Conservation (phyloP, 2,113 vertebrate species). For the Siniperca knerii region DNA sequence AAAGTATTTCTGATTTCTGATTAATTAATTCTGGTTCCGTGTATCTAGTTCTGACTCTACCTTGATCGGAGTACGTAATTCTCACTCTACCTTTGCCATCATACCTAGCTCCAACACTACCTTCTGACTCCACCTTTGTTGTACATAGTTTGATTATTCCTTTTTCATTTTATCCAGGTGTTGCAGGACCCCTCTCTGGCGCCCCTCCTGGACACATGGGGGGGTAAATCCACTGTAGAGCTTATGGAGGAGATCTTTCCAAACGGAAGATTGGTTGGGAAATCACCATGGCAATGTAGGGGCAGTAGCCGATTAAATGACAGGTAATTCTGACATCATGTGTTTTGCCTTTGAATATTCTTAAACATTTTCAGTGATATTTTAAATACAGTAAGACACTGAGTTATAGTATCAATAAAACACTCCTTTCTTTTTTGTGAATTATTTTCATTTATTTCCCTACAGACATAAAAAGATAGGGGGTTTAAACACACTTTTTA, state of each 20-base stretch:
- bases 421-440: background rate
- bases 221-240: constrained; percentile 91
- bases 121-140: background rate
- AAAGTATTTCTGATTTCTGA: too few relatives aligned
- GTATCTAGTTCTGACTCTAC: background rate
- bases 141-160: background rate
- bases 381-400: background rate
- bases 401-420: background rate
- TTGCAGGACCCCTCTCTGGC: constrained; percentile 90
- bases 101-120: too few relatives aligned
- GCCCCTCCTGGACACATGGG: constrained; percentile 90
- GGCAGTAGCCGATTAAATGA: constrained; percentile 72
- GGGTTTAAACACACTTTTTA: background rate
- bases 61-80: background rate
- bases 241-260: constrained; percentile 94
- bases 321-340: constrained; percentile 61
- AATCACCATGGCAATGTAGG: constrained; percentile 71
- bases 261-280: constrained; percentile 50
- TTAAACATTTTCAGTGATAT: background rate
- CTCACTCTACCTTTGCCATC: background rate
- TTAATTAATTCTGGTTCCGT: background rate
- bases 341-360: background rate
- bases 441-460: background rate
- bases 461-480: background rate
- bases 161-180: constrained; percentile 60